phyloP scores from a whole-genome alignment of 1,140 invertebrate genomes.

The Brachionus plicatilis region DNA sequence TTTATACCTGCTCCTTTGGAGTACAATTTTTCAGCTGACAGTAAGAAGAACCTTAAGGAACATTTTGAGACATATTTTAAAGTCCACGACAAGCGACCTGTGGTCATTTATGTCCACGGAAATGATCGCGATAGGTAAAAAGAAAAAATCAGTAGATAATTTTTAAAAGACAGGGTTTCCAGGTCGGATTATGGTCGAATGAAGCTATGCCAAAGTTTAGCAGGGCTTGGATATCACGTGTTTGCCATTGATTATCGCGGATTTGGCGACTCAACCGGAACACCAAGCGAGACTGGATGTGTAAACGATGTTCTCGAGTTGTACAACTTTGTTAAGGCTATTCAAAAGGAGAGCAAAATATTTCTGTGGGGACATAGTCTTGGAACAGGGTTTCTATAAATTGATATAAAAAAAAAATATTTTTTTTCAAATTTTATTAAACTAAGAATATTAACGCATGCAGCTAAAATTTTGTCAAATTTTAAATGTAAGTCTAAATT shows the following conservation, averaged over 20 bases:
- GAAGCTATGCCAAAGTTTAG: background rate
- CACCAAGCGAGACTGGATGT: constrained; percentile 70
- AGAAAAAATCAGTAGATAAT: background rate
- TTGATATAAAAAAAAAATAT: background rate
- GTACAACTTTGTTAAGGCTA: background rate
- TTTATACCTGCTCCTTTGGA: constrained; percentile 3
- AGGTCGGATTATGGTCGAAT: background rate
- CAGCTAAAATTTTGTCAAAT: constrained; percentile 20
- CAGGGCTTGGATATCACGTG: constrained; percentile 58
- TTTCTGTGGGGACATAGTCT: constrained; percentile 32
- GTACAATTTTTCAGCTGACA: constrained; percentile 4
- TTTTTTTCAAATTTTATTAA: background rate
- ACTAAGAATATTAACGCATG: constrained; percentile 31
- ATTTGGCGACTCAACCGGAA: constrained; percentile 84
- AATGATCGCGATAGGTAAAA: constrained; percentile 24
- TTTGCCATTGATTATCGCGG: constrained; percentile 88
- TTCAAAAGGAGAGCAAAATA: background rate
- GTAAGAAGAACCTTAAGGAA: background rate
- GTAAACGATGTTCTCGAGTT: constrained; percentile 35
- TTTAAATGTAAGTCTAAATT: background rate
- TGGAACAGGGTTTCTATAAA: constrained; percentile 20
- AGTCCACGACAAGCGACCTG: background rate
- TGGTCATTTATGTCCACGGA: constrained; percentile 29
- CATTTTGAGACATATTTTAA: constrained; percentile 36
- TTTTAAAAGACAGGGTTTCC: background rate